Base-by-base conservation (phyloP, 2,888 invertebrate species). In the Xylota segnis region DNA sequence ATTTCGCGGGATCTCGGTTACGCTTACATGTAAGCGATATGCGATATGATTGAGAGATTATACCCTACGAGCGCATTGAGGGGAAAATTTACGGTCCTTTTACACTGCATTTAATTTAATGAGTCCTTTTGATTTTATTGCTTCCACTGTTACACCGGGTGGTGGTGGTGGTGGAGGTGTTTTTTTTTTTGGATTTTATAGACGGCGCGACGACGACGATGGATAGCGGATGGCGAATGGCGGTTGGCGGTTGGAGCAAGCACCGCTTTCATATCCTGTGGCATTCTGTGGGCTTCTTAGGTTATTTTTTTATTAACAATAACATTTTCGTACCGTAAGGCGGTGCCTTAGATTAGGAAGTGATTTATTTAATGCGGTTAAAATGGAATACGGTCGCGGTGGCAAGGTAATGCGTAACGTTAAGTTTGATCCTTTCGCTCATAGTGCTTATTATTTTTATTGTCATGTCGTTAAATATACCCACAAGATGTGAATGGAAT, bases 41-140 rank as follows among this genome's bases (percentile, higher is more conserved):
- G 59, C 72, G 65, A 82, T 76, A 76, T 81, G 76, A 86, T 86
- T 86, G 81, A 72, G 76, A 58, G 81, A 86, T 76, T 81, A 86
- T 56, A 66, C 71, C 45, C 58, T 45, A 54, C 10, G 34, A 10
- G 43, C 12, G 37, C 40, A 72, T 78, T n/a, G 59, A 56, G 66
- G 59, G 61, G 66, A 68, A 82, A 72, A 82, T 90, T 90, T 90
- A 90, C 89, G 89, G 88, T 89, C 88, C 89, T 90, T 90, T 90
- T 90, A 89, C 90, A 89, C 89, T 89, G 90, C 90, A 89, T 90
- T 90, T 90, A 90, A 89, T 90, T 90, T 90, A 90, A 90, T 90
- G 90, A 90, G 89, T 88, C 87, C 88, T 89, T 89, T 88, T 88
- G 87, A 87, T 88, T 89, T 88, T 89, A 89, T 88, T 88, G 88